These are phyloP conservation scores for Periplaneta americana DNA, from an alignment of 1,140 invertebrate species.

Conservation along the genomic window DNA sequence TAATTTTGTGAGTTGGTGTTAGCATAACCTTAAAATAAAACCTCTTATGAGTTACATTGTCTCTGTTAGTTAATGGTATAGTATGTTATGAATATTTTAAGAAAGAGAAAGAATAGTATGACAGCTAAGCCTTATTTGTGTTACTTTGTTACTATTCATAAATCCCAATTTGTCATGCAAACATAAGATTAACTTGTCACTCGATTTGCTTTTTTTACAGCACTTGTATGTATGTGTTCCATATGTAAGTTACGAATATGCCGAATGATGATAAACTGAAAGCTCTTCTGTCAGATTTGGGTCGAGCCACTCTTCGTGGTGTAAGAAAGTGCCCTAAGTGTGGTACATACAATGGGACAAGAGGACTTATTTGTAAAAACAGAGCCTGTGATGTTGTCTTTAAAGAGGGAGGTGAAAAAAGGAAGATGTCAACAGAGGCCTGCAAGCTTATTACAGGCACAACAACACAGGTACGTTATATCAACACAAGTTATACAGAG, in stretches of 20 bases:
- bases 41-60: no score
- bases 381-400: constrained; percentile 66
- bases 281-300: constrained; percentile 52
- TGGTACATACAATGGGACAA: constrained; percentile 69
- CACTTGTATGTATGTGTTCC: neutral
- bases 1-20: no score
- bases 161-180: neutral
- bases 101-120: no score
- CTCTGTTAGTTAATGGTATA: no score
- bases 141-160: neutral
- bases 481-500: no score
- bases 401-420: constrained; percentile 56
- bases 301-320: constrained; percentile 62
- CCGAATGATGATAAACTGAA: constrained; percentile 36
- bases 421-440: constrained; percentile 58
- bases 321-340: constrained; percentile 74
- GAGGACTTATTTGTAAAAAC: constrained; percentile 71
- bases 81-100: no score
- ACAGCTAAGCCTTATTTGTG: no score
- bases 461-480: constrained; percentile 36
- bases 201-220: neutral
- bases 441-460: constrained; percentile 61
- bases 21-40: no score
- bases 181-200: neutral
- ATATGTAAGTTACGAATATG: neutral